Evolutionary conservation across 1,140 invertebrate genomes (phyloP).

Genomic region (Aphaenogaster rudis): DNA sequence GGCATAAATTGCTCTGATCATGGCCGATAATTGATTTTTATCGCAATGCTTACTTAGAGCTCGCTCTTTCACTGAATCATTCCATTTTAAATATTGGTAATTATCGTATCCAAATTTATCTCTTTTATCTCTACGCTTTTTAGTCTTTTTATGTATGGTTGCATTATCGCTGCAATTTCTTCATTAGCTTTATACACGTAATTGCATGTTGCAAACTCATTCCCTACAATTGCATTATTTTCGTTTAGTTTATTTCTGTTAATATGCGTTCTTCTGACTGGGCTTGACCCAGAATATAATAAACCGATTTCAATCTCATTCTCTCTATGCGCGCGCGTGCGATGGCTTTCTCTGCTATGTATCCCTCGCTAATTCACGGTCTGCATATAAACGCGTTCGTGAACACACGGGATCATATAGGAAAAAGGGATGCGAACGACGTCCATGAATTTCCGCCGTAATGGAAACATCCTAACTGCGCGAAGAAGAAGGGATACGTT

Average conservation of each 20-base stretch:
- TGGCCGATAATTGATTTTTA: background rate
- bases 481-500: constrained; percentile 23
- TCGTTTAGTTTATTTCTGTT: constrained; percentile 27
- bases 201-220: constrained; percentile 19
- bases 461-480: constrained; percentile 10
- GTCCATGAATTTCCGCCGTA: constrained; percentile 37
- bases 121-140: constrained; percentile 18
- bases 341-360: background rate
- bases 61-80: background rate
- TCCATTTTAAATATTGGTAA: constrained; percentile 6
- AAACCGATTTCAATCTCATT: constrained; percentile 56
- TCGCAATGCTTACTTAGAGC: constrained; percentile 14
- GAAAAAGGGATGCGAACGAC: background rate
- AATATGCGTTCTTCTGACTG: background rate
- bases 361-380: background rate
- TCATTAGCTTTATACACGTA: constrained; percentile 1
- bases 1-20: background rate
- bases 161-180: constrained; percentile 19
- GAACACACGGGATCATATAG: background rate
- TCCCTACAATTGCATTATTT: background rate
- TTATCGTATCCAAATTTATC: constrained; percentile 1
- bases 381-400: background rate
- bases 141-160: background rate
- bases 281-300: constrained; percentile 29
- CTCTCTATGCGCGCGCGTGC: background rate